Conservation (phyloP, 2,888 invertebrate genomes). For the Rhagonycha fulva region DNA sequence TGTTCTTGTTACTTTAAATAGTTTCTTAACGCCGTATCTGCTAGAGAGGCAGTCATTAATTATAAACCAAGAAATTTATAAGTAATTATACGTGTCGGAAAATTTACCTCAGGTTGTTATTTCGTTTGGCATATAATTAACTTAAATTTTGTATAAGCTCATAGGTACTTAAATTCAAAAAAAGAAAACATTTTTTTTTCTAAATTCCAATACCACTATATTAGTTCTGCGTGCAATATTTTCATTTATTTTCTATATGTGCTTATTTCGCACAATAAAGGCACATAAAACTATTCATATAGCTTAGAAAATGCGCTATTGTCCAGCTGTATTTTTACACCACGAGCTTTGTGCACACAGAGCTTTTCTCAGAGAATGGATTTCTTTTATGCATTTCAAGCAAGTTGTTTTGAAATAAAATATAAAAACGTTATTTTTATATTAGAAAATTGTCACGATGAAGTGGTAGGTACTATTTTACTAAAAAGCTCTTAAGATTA, state of each 20-base stretch:
- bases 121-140: background rate
- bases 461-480: background rate
- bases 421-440: background rate
- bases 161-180: background rate
- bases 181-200: background rate
- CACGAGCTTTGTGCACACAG: background rate
- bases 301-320: constrained; percentile 7
- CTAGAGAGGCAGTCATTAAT: constrained; percentile 7
- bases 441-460: background rate
- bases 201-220: background rate
- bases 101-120: constrained; percentile 2
- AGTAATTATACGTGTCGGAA: background rate
- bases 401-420: constrained; percentile 9
- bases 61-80: constrained; percentile 5
- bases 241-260: background rate
- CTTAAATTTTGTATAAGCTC: background rate
- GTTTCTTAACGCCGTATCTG: constrained; percentile 17
- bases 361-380: constrained; percentile 3
- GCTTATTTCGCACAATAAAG: background rate
- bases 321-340: background rate
- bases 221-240: background rate
- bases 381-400: constrained; percentile 5
- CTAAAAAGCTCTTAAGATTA: background rate
- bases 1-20: constrained; percentile 19
- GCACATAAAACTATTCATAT: background rate